A percentile compares a stretch with the other conserved stretches of the same genome.
phyloP scores from a whole-genome alignment of 1,140 invertebrate species.

The Pogonomyrmex californicus region DNA sequence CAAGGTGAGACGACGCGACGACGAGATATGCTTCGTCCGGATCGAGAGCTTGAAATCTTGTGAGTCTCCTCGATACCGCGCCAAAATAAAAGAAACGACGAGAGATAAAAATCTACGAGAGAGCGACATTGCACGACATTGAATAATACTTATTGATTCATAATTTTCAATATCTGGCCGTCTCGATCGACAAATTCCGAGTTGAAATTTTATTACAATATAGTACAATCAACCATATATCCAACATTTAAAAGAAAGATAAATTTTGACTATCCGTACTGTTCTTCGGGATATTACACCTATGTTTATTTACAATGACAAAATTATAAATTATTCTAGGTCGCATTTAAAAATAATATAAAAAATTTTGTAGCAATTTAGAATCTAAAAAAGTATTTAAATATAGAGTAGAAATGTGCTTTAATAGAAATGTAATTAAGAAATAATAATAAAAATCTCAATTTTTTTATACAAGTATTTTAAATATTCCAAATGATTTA shows the following conservation, averaged over 20 bases:
- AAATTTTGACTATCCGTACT: background rate
- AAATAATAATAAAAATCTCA: too few relatives aligned
- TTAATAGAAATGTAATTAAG: too few relatives aligned
- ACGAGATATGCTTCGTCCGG: background rate
- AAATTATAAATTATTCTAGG: too few relatives aligned
- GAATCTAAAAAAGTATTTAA: too few relatives aligned
- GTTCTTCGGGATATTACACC: background rate
- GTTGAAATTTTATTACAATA: background rate
- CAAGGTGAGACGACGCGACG: background rate
- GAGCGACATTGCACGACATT: background rate
- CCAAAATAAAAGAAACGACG: constrained; percentile 31
- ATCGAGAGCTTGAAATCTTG: background rate
- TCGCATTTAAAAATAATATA: too few relatives aligned
- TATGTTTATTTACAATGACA: too few relatives aligned
- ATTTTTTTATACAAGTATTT: too few relatives aligned
- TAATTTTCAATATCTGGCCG: background rate
- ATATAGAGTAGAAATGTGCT: too few relatives aligned
- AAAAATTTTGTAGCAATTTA: too few relatives aligned
- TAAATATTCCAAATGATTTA: too few relatives aligned
- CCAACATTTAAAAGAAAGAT: background rate
- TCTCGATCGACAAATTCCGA: background rate
- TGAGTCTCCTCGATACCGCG: background rate
- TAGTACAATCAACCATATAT: background rate
- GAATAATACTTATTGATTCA: background rate
- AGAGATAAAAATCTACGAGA: background rate